A percentile compares a stretch with the other conserved stretches of the same genome.
phyloP scores from a whole-genome alignment of 2,797 vertebrate species.

The Pseudochromis fuscus region DNA sequence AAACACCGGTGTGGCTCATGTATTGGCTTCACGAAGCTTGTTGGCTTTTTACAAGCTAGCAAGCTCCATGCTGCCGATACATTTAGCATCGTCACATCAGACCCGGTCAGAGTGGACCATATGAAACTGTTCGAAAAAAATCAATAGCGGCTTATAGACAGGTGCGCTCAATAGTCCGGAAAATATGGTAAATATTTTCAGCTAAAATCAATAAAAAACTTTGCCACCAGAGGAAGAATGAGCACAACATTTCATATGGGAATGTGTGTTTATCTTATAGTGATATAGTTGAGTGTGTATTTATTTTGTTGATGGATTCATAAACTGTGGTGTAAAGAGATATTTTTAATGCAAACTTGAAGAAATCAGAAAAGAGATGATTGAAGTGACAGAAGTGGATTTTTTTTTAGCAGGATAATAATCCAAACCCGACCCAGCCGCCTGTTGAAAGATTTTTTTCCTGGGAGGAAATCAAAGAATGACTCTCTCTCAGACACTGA shows the following conservation, averaged over 20 bases:
- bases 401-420: neutral
- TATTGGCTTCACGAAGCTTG: too few relatives aligned
- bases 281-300: constrained; percentile 34
- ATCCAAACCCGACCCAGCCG: neutral
- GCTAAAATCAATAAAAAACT: neutral
- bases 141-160: too few relatives aligned
- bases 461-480: neutral
- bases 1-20: too few relatives aligned
- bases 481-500: neutral
- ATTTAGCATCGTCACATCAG: too few relatives aligned
- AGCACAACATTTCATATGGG: neutral
- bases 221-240: neutral
- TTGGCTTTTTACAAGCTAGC: too few relatives aligned
- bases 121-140: too few relatives aligned
- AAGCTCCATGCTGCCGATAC: too few relatives aligned
- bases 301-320: neutral
- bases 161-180: too few relatives aligned
- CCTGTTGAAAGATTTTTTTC: neutral
- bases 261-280: neutral
- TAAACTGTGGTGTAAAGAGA: neutral
- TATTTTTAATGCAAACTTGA: neutral
- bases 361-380: neutral
- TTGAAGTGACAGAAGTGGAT: neutral
- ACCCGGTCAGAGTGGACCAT: too few relatives aligned
- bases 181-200: too few relatives aligned